A percentile compares a stretch with the other conserved stretches of the same genome.
phyloP scores from a whole-genome alignment of 92 coral and sea anemone genomes.

The Micromussa lordhowensis region DNA sequence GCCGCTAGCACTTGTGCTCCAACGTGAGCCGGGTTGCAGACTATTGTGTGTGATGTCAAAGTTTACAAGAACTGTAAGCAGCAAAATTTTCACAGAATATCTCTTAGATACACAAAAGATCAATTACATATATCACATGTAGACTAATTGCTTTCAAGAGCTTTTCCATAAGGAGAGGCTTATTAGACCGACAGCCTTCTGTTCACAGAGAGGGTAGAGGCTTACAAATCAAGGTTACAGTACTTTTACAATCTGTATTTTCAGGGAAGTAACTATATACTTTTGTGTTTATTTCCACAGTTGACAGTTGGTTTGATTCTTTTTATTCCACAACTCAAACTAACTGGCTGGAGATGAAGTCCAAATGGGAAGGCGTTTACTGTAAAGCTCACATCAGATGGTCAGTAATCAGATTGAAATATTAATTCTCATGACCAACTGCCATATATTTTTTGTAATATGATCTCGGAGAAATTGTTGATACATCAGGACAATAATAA shows the following conservation, averaged over 20 bases:
- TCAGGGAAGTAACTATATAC: background rate
- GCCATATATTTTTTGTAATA: background rate
- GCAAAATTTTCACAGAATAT: no score
- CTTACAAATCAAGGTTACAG: background rate
- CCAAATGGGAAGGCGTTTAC: constrained; percentile 30
- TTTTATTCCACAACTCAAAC: constrained; percentile 38
- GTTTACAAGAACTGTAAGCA: no score
- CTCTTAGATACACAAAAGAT: no score
- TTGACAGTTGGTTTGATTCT: constrained; percentile 64
- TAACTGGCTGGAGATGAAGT: constrained; percentile 40
- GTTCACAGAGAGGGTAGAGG: background rate
- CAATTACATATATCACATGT: no score
- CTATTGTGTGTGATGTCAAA: no score
- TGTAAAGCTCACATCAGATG: constrained; percentile 16
- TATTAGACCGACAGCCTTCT: no score
- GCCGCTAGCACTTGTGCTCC: no score
- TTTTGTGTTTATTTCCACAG: constrained; percentile 12
- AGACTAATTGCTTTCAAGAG: no score
- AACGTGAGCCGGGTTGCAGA: no score
- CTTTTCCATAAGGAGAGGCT: no score
- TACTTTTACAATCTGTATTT: background rate
- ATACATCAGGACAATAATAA: background rate
- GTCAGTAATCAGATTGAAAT: background rate
- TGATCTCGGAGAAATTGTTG: background rate
- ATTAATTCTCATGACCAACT: background rate